Percentiles rank a stretch among this genome's conserved stretches.
Conservation (phyloP, 2,888 invertebrate genomes). For the Nemurella pictetii region DNA sequence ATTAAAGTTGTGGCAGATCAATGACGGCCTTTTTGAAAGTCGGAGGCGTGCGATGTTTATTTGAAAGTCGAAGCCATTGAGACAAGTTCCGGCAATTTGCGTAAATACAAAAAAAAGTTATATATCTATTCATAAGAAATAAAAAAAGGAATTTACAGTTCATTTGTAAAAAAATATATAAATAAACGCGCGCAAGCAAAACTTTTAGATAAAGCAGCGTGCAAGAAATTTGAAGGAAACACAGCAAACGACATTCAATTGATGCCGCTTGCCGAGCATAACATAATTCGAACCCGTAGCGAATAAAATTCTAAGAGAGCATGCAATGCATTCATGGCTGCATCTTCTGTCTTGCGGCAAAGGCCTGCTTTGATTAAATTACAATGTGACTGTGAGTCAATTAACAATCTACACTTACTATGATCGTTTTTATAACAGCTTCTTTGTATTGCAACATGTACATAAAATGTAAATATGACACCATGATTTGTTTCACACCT, state of each 20-base stretch:
- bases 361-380: constrained; percentile 41
- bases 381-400: constrained; percentile 42
- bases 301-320: background rate
- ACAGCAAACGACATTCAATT: background rate
- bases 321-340: background rate
- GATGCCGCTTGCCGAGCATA: too few species aligned
- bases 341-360: background rate
- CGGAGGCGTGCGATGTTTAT: background rate
- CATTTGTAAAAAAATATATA: constrained; percentile 3
- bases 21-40: constrained; percentile 31
- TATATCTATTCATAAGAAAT: too few species aligned
- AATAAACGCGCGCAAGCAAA: constrained; percentile 22
- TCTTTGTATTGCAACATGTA: constrained; percentile 46
- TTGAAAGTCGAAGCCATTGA: constrained; percentile 25
- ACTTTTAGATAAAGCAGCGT: constrained; percentile 35
- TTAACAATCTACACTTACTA: constrained; percentile 42
- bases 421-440: constrained; percentile 46
- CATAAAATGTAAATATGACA: constrained; percentile 46
- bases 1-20: constrained; percentile 33
- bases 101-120: constrained; percentile 2
- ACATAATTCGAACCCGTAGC: background rate
- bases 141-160: background rate
- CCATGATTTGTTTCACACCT: constrained; percentile 47
- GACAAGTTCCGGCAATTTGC: background rate
- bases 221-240: background rate